These are phyloP conservation scores for Myopa tessellatipennis DNA, from an alignment of 2,888 invertebrate genomes.

Conservation along the genomic window DNA sequence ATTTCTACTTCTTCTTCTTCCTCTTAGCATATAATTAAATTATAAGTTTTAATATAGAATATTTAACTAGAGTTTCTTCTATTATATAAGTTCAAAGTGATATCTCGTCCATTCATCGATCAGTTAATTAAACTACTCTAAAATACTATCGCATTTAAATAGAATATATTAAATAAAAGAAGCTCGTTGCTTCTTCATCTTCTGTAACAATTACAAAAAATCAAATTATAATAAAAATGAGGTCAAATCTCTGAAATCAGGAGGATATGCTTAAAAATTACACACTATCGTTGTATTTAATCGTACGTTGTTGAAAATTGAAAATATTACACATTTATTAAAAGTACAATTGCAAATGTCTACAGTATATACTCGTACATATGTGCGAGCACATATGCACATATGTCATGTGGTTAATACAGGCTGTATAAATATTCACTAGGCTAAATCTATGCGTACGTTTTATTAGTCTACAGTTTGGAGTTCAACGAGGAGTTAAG, in stretches of 20 bases:
- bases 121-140: slow-evolving; percentile 29
- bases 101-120: slow-evolving; percentile 6
- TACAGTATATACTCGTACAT: neutral
- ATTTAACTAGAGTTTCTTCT: slow-evolving; percentile 31
- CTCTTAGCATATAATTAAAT: slow-evolving; percentile 15
- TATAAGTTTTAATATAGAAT: slow-evolving; percentile 34
- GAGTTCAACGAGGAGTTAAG: slow-evolving; percentile 4
- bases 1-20: neutral
- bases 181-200: slow-evolving; percentile 9
- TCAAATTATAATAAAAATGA: slow-evolving; percentile 23
- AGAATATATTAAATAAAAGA: slow-evolving; percentile 24
- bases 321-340: slow-evolving; percentile 33
- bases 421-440: neutral
- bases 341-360: slow-evolving; percentile 26
- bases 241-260: slow-evolving; percentile 35
- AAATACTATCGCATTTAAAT: slow-evolving; percentile 23
- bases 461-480: neutral
- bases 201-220: slow-evolving; percentile 11
- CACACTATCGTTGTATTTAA: slow-evolving; percentile 21
- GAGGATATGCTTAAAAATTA: slow-evolving; percentile 36
- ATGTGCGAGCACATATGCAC: too few species aligned
- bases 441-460: neutral
- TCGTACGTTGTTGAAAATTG: slow-evolving; percentile 9
- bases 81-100: slow-evolving; percentile 25
- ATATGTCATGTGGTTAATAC: neutral